Conservation (phyloP, 2,888 invertebrate species). For the Drosophila macrothrix region DNA sequence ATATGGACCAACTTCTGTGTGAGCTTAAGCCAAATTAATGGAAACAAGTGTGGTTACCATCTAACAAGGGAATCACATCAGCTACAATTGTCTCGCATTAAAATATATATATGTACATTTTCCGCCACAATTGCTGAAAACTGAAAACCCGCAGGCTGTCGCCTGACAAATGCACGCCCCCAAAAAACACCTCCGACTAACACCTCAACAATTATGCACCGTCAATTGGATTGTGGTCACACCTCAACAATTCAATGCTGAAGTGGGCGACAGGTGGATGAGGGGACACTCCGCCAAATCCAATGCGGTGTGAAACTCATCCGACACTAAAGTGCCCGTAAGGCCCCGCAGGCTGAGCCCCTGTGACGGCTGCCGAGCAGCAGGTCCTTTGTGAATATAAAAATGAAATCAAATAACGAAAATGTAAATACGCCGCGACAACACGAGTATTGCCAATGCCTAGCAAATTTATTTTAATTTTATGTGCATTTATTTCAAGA, state of each 20-base stretch:
- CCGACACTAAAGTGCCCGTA: slow-evolving; percentile 10
- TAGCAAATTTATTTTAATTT: slow-evolving; percentile 27
- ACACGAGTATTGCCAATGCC: slow-evolving; percentile 9
- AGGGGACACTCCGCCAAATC: neutral
- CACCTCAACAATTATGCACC: slow-evolving; percentile 57
- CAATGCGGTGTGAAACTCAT: slow-evolving; percentile 37
- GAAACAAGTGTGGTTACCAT: slow-evolving; percentile 8
- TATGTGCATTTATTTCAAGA: slow-evolving; percentile 10
- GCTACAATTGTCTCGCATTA: slow-evolving; percentile 1
- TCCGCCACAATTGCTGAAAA: slow-evolving; percentile 10
- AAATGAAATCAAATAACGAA: slow-evolving; percentile 43
- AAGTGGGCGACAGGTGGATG: neutral
- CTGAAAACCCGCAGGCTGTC: slow-evolving; percentile 6
- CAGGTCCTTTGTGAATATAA: slow-evolving; percentile 20
- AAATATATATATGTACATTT: neutral
- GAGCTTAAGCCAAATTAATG: slow-evolving; percentile 5
- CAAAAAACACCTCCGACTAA: slow-evolving; percentile 27
- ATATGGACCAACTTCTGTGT: slow-evolving; percentile 21
- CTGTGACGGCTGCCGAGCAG: slow-evolving; percentile 12
- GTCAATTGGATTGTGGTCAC: slow-evolving; percentile 61
- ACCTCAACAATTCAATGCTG: slow-evolving; percentile 38
- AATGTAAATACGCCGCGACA: slow-evolving; percentile 36
- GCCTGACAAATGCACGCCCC: neutral
- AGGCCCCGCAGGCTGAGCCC: slow-evolving; percentile 17
- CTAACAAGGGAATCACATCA: slow-evolving; percentile 6